Percentiles rank a stretch among this genome's conserved stretches.
Conservation (phyloP, 2,113 vertebrate genomes). For the Ictalurus punctatus region DNA sequence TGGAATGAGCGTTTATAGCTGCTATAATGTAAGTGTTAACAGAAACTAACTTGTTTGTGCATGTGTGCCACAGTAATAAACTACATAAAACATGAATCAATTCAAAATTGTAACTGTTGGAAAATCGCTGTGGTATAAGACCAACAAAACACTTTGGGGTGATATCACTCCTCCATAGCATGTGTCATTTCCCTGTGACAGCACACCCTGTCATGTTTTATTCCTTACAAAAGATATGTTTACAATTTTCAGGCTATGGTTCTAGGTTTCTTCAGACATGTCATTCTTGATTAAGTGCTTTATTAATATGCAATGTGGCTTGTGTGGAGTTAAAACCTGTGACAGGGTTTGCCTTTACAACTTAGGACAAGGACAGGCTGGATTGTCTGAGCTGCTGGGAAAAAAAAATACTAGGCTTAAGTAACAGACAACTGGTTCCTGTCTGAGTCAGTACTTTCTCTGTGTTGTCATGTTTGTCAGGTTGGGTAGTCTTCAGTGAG, state of each 20-base stretch:
- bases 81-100: too few species aligned
- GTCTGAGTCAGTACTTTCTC: neutral
- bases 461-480: neutral
- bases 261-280: neutral
- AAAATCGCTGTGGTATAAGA: too few species aligned
- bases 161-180: too few species aligned
- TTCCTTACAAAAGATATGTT: neutral
- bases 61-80: too few species aligned
- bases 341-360: neutral
- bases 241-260: neutral
- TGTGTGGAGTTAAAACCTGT: neutral
- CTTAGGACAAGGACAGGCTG: neutral
- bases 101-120: too few species aligned
- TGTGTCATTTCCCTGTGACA: too few species aligned
- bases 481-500: neutral
- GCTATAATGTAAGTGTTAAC: too few species aligned
- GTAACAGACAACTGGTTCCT: neutral
- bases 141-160: too few species aligned
- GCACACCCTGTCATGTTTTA: neutral
- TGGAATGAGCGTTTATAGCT: too few species aligned
- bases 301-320: neutral
- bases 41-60: too few species aligned
- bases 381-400: neutral
- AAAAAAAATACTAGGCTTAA: neutral
- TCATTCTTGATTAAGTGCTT: neutral